A percentile compares a stretch with the other conserved stretches of the same genome.
Conservation (phyloP, 2,797 vertebrate species). For the Octomys mimax region DNA sequence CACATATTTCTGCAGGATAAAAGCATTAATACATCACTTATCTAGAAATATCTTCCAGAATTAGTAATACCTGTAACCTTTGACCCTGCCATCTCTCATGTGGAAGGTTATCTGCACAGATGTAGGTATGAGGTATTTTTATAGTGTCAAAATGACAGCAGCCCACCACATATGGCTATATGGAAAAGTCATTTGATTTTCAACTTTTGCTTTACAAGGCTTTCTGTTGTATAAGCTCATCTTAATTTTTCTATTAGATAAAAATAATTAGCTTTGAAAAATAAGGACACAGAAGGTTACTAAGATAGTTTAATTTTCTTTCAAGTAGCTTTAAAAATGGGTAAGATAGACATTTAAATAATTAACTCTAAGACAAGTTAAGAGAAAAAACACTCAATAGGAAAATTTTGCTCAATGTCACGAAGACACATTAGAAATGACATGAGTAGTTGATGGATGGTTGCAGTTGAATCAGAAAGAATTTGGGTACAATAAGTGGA, state of each 20-base stretch:
- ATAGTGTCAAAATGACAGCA: not conserved
- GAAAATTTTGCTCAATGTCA: not conserved
- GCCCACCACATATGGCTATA: not conserved
- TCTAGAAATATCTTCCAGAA: slow-evolving; percentile 3
- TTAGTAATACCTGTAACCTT: not conserved
- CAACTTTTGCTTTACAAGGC: slow-evolving; percentile 7
- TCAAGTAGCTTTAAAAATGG: not conserved
- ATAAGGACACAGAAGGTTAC: not conserved
- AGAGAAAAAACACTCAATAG: not conserved
- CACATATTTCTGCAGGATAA: not conserved
- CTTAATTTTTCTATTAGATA: slow-evolving; percentile 25
- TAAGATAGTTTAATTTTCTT: not conserved
- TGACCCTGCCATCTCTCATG: not conserved
- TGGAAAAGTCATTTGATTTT: not conserved
- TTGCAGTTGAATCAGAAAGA: not conserved
- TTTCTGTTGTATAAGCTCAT: not conserved
- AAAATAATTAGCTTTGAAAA: slow-evolving; percentile 20
- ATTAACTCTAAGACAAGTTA: not conserved
- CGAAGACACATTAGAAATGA: not conserved
- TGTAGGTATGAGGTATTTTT: not conserved
- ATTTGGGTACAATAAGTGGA: not conserved
- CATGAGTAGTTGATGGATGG: fast-evolving
- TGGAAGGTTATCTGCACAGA: not conserved
- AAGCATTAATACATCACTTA: not conserved
- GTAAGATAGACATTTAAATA: not conserved